phyloP scores from a whole-genome alignment of 1,140 invertebrate genomes.

The Bradysia coprophila region DNA sequence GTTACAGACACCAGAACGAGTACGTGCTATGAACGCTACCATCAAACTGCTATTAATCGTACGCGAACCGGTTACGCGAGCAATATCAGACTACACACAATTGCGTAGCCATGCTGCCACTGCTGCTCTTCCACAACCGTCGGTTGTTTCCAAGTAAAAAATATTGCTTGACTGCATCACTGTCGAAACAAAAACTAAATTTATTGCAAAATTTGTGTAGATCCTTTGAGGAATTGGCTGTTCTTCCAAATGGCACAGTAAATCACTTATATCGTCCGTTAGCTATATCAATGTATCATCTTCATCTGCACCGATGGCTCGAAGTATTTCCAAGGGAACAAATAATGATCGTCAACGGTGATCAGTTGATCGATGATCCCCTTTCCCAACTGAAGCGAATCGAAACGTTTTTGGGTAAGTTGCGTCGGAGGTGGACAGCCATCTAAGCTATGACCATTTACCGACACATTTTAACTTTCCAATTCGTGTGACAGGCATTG shows the following conservation, averaged over 20 bases:
- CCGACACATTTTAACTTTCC: too few relatives aligned
- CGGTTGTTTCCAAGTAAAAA: conserved; percentile 8
- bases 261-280: conserved; percentile 65
- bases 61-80: conserved; percentile 82
- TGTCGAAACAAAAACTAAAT: too few relatives aligned
- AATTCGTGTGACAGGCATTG: conserved; percentile 12
- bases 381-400: conserved; percentile 76
- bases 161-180: conserved; percentile 1
- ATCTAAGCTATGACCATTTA: too few relatives aligned
- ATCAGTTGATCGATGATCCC: conserved; percentile 87
- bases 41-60: conserved; percentile 88
- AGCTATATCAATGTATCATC: conserved; percentile 70
- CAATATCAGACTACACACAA: conserved; percentile 94
- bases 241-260: conserved; percentile 59
- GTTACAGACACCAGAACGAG: conserved; percentile 61
- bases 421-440: too few relatives aligned
- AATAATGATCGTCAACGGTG: conserved; percentile 88
- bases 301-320: conserved; percentile 64
- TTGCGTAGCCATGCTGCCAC: conserved; percentile 54
- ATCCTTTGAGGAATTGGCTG: conserved; percentile 63
- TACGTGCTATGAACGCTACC: conserved; percentile 82
- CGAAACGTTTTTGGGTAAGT: conserved; percentile 66
- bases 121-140: conserved; percentile 29
- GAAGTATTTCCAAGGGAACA: conserved; percentile 78
- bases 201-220: conserved; percentile 15